Evolutionary conservation across 2,113 vertebrate genomes (phyloP), one percentile per base, ranked within the genome.

Genomic region (Balaeniceps rex): DNA sequence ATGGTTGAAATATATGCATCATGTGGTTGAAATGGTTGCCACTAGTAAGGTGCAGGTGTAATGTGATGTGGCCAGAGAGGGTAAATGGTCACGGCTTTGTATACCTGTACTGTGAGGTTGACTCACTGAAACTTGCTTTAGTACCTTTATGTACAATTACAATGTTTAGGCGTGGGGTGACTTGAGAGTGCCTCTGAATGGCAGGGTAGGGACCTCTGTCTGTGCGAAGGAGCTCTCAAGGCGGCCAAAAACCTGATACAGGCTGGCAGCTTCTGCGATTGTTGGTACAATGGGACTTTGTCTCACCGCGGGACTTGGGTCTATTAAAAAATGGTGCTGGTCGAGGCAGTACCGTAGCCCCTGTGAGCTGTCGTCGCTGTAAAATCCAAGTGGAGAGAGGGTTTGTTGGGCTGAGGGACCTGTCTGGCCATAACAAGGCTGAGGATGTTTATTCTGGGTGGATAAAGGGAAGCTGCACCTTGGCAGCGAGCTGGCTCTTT

Each of bases 301-400:
- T 60, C 51, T 92, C 24, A 33, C 12, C 0, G 2, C 0, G 0
- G 17, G 33, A 29, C 46, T 63, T 25, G 11, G 10, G 8, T 28
- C 49, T 66, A 4, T 52, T 74, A 26, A 83, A 85, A 83, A 76
- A 3, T 28, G 21, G 12, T 69, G 44, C 58, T 44, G 29, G 16
- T 47, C 1, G 0, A 69, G 79, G 65, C 28, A 44, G 42, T 72
- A 26, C 34, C 8, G 0, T 83, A 46, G 18, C 19, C 16, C 14
- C 23, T 51, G 40, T 49, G 36, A 81, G 47, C 46, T 81, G 42
- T 26, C 4, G 2, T 31, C 7, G 19, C 17, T 58, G 29, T 46
- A 19, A 65, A 69, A 40, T 61, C 21, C 40, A 26, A 10, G 8
- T 64, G 26, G 42, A 68, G 33, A 38, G 57, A 70, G 14, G 31